A percentile compares a stretch with the other conserved stretches of the same genome.
phyloP scores from a whole-genome alignment of 2,797 vertebrate species.

The Arrhamphus sclerolepis region DNA sequence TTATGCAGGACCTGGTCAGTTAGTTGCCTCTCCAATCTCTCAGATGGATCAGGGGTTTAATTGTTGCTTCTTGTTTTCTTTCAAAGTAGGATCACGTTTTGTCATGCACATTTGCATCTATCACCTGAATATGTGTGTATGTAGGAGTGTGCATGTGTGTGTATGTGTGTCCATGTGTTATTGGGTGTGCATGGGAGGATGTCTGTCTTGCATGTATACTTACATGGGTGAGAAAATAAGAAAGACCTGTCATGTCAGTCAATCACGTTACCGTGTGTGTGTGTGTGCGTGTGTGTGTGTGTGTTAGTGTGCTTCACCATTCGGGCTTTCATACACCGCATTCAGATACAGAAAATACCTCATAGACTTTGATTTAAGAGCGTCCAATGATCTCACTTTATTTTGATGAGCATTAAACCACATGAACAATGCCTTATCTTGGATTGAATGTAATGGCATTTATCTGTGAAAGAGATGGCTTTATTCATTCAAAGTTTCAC shows the following conservation, averaged over 20 bases:
- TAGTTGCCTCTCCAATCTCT: slow-evolving; percentile 83
- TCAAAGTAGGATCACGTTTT: slow-evolving; percentile 71
- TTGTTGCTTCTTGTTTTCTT: slow-evolving; percentile 72
- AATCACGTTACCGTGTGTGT: too few species aligned
- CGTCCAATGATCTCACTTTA: slow-evolving; percentile 73
- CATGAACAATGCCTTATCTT: slow-evolving; percentile 99
- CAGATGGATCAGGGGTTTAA: slow-evolving; percentile 77
- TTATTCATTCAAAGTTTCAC: slow-evolving; percentile 83
- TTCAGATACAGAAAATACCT: slow-evolving; percentile 87
- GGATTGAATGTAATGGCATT: slow-evolving; percentile 96
- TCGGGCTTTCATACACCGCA: slow-evolving; percentile 75
- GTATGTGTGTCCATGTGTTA: slow-evolving; percentile 5
- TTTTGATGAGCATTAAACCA: slow-evolving; percentile 87
- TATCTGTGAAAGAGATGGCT: slow-evolving; percentile 87
- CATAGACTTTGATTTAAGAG: slow-evolving; percentile 83
- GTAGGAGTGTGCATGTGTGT: not conserved
- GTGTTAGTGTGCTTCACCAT: slow-evolving; percentile 59
- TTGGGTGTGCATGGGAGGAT: slow-evolving; percentile 12
- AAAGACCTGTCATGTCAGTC: slow-evolving; percentile 10
- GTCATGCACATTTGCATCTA: slow-evolving; percentile 79
- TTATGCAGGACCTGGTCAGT: slow-evolving; percentile 87
- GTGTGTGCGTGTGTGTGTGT: slow-evolving; percentile 2
- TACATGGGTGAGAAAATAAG: slow-evolving; percentile 13
- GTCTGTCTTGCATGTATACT: not conserved
- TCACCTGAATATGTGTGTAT: slow-evolving; percentile 40